Evolutionary conservation across 2,113 vertebrate species (phyloP).

Genomic region (Dascyllus trimaculatus): DNA sequence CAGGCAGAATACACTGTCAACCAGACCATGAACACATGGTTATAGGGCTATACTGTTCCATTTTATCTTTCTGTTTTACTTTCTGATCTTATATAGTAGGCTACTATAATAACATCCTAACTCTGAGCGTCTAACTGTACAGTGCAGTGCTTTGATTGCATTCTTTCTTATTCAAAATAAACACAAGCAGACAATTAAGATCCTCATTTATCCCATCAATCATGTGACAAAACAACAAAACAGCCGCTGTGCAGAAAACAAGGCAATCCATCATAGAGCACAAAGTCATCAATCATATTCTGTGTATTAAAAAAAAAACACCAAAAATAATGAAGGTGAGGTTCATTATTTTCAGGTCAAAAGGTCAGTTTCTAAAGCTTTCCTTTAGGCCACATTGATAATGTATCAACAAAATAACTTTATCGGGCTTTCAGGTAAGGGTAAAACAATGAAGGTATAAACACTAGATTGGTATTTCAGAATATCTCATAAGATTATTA

Average conservation of each 20-base stretch:
- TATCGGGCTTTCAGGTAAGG: slow-evolving; percentile 7
- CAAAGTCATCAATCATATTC: slow-evolving; percentile 62
- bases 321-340: slow-evolving; percentile 27
- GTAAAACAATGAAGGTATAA: neutral
- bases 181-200: slow-evolving; percentile 44
- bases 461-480: neutral
- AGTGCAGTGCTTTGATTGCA: slow-evolving; percentile 3
- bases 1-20: slow-evolving; percentile 68
- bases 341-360: slow-evolving; percentile 57
- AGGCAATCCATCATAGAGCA: slow-evolving; percentile 49
- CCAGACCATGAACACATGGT: slow-evolving; percentile 68
- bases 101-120: neutral
- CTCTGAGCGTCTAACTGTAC: slow-evolving; percentile 13
- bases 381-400: slow-evolving; percentile 8
- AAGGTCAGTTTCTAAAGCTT: slow-evolving; percentile 42
- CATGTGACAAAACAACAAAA: slow-evolving; percentile 53
- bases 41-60: slow-evolving; percentile 47
- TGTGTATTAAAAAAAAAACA: neutral
- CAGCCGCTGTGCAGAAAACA: slow-evolving; percentile 43
- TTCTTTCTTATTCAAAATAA: slow-evolving; percentile 47
- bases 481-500: neutral
- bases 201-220: slow-evolving; percentile 58
- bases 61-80: slow-evolving; percentile 28
- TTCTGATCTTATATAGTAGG: neutral
- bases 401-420: slow-evolving; percentile 36